These are phyloP conservation scores for Drosophila rhopaloa DNA, from an alignment of 1,140 invertebrate species.

Conservation along the genomic window DNA sequence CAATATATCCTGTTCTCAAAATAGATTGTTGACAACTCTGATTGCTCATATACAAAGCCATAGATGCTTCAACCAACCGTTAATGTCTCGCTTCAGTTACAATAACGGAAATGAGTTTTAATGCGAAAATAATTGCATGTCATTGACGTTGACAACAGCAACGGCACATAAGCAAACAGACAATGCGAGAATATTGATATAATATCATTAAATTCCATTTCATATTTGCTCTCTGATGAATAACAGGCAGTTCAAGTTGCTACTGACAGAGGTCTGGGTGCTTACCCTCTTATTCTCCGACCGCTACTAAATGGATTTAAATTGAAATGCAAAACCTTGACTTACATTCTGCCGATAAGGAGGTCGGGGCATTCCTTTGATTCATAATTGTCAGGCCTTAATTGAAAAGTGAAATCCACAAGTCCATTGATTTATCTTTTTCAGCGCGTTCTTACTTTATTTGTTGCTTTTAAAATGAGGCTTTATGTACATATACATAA, in stretches of 20 bases:
- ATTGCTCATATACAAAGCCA: slow-evolving; percentile 14
- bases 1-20: background rate
- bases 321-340: slow-evolving; percentile 62
- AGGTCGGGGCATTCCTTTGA: slow-evolving; percentile 39
- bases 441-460: slow-evolving; percentile 1
- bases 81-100: slow-evolving; percentile 68
- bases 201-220: slow-evolving; percentile 73
- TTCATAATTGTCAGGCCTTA: slow-evolving; percentile 51
- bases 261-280: slow-evolving; percentile 13
- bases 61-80: slow-evolving; percentile 61
- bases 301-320: slow-evolving; percentile 31
- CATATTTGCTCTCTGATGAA: slow-evolving; percentile 56
- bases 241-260: slow-evolving; percentile 48
- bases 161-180: slow-evolving; percentile 28
- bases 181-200: slow-evolving; percentile 62
- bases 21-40: slow-evolving; percentile 5
- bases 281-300: background rate
- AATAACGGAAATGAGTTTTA: slow-evolving; percentile 75
- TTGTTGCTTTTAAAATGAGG: slow-evolving; percentile 8
- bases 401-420: slow-evolving; percentile 63
- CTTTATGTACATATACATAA: no score
- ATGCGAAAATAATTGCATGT: slow-evolving; percentile 78
- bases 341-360: slow-evolving; percentile 25
- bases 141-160: slow-evolving; percentile 58
- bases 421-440: slow-evolving; percentile 29